phyloP scores from a whole-genome alignment of 2,888 invertebrate species.

The Epinotia nisella region DNA sequence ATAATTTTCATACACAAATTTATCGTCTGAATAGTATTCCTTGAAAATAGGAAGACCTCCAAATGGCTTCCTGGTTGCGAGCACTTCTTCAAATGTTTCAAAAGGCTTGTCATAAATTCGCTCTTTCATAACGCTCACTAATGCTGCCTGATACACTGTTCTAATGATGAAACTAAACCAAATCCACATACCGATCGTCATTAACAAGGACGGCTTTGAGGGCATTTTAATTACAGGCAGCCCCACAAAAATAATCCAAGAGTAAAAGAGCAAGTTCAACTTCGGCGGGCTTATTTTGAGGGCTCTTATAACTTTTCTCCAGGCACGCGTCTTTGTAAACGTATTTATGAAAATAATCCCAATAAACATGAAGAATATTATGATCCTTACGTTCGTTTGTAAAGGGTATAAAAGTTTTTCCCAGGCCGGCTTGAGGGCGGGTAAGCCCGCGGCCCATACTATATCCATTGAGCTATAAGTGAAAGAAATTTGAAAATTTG shows the following conservation, averaged over 20 bases:
- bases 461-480: slow-evolving; percentile 65
- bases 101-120: slow-evolving; percentile 53
- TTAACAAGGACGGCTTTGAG: slow-evolving; percentile 52
- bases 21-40: slow-evolving; percentile 62
- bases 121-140: slow-evolving; percentile 61
- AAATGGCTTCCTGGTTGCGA: slow-evolving; percentile 54
- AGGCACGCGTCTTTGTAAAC: slow-evolving; percentile 53
- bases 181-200: slow-evolving; percentile 61
- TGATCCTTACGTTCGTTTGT: slow-evolving; percentile 54
- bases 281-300: slow-evolving; percentile 55
- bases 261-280: slow-evolving; percentile 63
- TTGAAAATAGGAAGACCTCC: slow-evolving; percentile 59
- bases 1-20: slow-evolving; percentile 60
- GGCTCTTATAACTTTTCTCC: slow-evolving; percentile 51
- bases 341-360: slow-evolving; percentile 56
- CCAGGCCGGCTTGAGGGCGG: slow-evolving; percentile 59
- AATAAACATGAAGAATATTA: slow-evolving; percentile 58
- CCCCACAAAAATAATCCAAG: slow-evolving; percentile 65
- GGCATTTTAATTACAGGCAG: slow-evolving; percentile 59
- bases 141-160: slow-evolving; percentile 63
- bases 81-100: slow-evolving; percentile 55
- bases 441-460: slow-evolving; percentile 63
- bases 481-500: slow-evolving; percentile 67
- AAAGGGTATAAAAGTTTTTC: slow-evolving; percentile 66
- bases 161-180: slow-evolving; percentile 66